Conservation (phyloP, 2,888 invertebrate species). For the Papilio protenor region DNA sequence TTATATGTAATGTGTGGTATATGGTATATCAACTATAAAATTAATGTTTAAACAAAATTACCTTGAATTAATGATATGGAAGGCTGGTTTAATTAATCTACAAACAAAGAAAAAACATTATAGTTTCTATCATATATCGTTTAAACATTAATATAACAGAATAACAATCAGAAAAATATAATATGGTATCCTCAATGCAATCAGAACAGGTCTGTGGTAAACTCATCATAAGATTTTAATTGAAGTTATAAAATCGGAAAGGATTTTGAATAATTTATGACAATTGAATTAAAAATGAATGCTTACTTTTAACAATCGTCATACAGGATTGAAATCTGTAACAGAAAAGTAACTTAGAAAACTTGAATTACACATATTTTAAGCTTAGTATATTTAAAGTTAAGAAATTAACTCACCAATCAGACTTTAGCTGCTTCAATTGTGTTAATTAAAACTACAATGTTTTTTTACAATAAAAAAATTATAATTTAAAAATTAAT, state of each 20-base stretch:
- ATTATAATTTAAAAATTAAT: constrained; percentile 85
- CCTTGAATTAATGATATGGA: neutral
- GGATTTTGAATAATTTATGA: neutral
- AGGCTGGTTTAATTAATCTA: neutral
- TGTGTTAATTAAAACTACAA: constrained; percentile 54
- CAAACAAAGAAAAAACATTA: neutral
- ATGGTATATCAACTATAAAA: neutral
- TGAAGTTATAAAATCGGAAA: neutral
- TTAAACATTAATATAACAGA: neutral
- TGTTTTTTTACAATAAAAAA: constrained; percentile 77
- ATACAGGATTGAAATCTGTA: neutral
- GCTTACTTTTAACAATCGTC: neutral
- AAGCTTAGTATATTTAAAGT: neutral
- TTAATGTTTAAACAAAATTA: neutral
- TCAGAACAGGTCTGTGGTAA: constrained; percentile 49
- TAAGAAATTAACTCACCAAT: constrained; percentile 56
- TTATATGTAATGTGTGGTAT: neutral
- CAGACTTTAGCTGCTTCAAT: constrained; percentile 33
- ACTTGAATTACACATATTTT: neutral
- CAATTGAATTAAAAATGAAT: neutral
- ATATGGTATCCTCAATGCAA: constrained; percentile 42
- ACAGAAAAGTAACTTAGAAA: constrained; percentile 38
- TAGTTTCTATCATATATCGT: neutral
- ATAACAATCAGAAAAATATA: constrained; percentile 32
- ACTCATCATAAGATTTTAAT: constrained; percentile 29